Evolutionary conservation across 2,888 invertebrate species (phyloP), one percentile per base, ranked within the genome.

Genomic region (Tinea pellionella): DNA sequence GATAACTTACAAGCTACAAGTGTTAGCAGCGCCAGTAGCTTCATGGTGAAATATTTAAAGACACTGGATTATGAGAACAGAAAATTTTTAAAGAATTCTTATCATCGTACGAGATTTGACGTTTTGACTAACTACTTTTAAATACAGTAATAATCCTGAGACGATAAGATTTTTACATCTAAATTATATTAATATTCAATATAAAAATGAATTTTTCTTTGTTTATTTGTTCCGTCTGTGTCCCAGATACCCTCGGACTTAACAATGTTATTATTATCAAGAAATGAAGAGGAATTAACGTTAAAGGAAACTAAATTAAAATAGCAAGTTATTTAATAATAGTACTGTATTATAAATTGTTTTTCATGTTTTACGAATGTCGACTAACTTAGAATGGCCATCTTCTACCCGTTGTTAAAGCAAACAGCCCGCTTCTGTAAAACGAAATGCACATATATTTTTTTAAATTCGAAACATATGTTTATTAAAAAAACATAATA

Each of bases 381-480:
- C 24, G 6, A 24, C 6, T 24, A 6, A 3, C 47, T 59, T 61
- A 63, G 59, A 60, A 64, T 7, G 64, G 64, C 37, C 61, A 61
- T 12, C 61, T 56, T 13, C 60, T 61, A 11, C 63, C 62, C 4
- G 63, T 64, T 9, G 59, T 58, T 51, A 64, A 24, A 12, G 58
- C 61, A 47, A 55, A 64, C 13, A 64, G 37, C 2, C 64, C 64
- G 24, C 47, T 37, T 42, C 64, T 64, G 62, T 6, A 62, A 62
- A 12, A 60, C 56, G 43, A 56, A 56, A 24, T 24, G 2, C 6
- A 32, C n/a, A n/a, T n/a, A n/a, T n/a, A n/a, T n/a, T n/a, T n/a
- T n/a, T n/a, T n/a, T n/a, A n/a, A n/a, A n/a, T n/a, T n/a, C n/a
- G n/a, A n/a, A n/a, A n/a, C n/a, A n/a, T n/a, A n/a, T n/a, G n/a